Conservation (phyloP, 2,797 vertebrate species). For the Catamblyrhynchus diadema region DNA sequence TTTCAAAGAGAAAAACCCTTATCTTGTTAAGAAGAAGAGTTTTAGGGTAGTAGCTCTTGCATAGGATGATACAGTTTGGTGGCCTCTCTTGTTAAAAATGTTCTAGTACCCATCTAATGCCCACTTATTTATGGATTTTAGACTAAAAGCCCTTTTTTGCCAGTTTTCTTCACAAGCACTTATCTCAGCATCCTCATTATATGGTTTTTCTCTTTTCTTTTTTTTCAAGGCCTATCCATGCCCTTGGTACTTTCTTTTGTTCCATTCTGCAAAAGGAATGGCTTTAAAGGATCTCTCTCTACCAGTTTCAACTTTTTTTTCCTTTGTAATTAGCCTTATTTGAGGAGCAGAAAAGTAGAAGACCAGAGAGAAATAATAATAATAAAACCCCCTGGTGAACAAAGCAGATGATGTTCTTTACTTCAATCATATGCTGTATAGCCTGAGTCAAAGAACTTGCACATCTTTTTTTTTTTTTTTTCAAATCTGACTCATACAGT, state of each 20-base stretch:
- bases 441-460: constrained; percentile 74
- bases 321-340: constrained; percentile 86
- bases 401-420: constrained; percentile 80
- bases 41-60: constrained; percentile 68
- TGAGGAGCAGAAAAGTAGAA: constrained; percentile 81
- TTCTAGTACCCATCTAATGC: constrained; percentile 81
- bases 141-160: constrained; percentile 85
- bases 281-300: constrained; percentile 82
- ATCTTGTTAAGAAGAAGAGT: constrained; percentile 69
- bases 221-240: constrained; percentile 76
- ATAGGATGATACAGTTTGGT: constrained; percentile 72
- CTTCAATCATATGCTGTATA: constrained; percentile 75
- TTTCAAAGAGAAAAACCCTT: constrained; percentile 72
- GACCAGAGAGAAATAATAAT: constrained; percentile 76
- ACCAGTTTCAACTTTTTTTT: constrained; percentile 77
- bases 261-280: constrained; percentile 80
- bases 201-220: constrained; percentile 81
- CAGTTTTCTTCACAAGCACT: constrained; percentile 84
- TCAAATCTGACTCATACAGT: constrained; percentile 55
- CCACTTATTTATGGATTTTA: constrained; percentile 82
- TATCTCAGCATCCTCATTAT: constrained; percentile 85
- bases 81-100: constrained; percentile 79
- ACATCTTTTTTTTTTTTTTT: constrained; percentile 29
- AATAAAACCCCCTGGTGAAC: constrained; percentile 76
- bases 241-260: constrained; percentile 82